Evolutionary conservation across 2,113 vertebrate species (phyloP).

Genomic region (Pontoporia blainvillei): DNA sequence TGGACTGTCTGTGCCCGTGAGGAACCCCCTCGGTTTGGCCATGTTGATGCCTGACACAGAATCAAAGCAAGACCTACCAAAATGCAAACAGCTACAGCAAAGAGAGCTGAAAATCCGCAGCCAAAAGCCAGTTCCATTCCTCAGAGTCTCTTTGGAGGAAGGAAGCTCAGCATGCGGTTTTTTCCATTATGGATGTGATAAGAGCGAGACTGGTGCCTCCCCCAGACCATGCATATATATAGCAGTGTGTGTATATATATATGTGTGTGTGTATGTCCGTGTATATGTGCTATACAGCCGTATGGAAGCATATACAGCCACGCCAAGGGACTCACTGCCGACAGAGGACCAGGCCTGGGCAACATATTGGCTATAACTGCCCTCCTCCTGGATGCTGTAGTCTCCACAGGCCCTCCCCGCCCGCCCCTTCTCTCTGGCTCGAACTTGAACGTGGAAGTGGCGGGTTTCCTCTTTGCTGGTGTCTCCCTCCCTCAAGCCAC

Average conservation of each 20-base stretch:
- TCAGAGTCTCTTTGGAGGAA: conserved; percentile 78
- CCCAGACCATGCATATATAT: conserved; percentile 83
- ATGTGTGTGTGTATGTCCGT: conserved; percentile 76
- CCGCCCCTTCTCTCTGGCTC: conserved; percentile 61
- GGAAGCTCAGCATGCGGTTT: conserved; percentile 80
- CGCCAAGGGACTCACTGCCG: conserved; percentile 77
- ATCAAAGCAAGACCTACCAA: conserved; percentile 65
- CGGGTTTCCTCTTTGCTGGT: conserved; percentile 72
- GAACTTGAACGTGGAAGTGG: conserved; percentile 67
- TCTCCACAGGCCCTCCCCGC: conserved; percentile 75
- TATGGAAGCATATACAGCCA: conserved; percentile 74
- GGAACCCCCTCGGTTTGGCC: conserved; percentile 92
- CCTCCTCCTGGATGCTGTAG: conserved; percentile 80
- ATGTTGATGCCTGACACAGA: conserved; percentile 93
- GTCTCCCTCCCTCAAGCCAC: conserved; percentile 71
- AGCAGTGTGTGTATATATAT: conserved; percentile 78
- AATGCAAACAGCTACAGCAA: conserved; percentile 60
- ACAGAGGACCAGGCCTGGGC: conserved; percentile 80
- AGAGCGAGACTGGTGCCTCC: conserved; percentile 75
- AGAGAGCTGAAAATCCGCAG: conserved; percentile 62
- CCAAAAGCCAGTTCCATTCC: conserved; percentile 76
- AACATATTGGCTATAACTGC: conserved; percentile 92
- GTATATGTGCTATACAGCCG: conserved; percentile 73
- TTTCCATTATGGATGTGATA: conserved; percentile 68
- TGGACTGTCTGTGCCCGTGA: conserved; percentile 92